Evolutionary conservation across 2,797 vertebrate species (phyloP).

Genomic region (Nothura maculosa): DNA sequence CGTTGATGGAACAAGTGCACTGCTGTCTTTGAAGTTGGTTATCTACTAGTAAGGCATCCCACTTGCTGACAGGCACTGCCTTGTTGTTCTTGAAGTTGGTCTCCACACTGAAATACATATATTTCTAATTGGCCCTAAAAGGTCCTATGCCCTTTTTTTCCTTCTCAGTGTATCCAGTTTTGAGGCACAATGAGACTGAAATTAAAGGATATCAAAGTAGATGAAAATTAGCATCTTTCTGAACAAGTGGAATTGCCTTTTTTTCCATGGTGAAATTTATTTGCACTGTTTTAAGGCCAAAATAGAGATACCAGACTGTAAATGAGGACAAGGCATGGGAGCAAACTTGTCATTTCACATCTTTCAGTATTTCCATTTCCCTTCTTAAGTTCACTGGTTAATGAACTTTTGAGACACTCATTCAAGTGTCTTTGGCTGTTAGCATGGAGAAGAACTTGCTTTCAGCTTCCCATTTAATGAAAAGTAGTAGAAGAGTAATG

Average conservation of each 20-base stretch:
- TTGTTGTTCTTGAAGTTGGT: too few relatives aligned
- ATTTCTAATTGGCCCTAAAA: not conserved
- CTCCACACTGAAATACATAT: too few relatives aligned
- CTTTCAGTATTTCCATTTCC: not conserved
- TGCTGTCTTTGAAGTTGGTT: too few relatives aligned
- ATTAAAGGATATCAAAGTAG: not conserved
- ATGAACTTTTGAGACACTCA: not conserved
- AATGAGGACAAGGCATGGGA: not conserved
- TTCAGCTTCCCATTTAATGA: not conserved
- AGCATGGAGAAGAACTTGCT: not conserved
- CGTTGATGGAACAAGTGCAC: too few relatives aligned
- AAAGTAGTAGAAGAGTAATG: not conserved
- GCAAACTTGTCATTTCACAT: not conserved
- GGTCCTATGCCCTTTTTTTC: not conserved
- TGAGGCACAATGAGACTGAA: not conserved
- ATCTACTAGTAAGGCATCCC: too few relatives aligned
- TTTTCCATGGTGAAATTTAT: not conserved
- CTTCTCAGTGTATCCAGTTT: not conserved
- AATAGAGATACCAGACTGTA: not conserved
- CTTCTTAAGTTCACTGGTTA: not conserved
- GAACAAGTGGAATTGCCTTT: not conserved
- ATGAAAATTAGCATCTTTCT: not conserved
- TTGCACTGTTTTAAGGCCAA: not conserved
- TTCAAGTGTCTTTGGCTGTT: not conserved
- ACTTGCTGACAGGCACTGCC: too few relatives aligned